Conservation (phyloP, 2,888 invertebrate genomes). For the Tinea semifulvella region DNA sequence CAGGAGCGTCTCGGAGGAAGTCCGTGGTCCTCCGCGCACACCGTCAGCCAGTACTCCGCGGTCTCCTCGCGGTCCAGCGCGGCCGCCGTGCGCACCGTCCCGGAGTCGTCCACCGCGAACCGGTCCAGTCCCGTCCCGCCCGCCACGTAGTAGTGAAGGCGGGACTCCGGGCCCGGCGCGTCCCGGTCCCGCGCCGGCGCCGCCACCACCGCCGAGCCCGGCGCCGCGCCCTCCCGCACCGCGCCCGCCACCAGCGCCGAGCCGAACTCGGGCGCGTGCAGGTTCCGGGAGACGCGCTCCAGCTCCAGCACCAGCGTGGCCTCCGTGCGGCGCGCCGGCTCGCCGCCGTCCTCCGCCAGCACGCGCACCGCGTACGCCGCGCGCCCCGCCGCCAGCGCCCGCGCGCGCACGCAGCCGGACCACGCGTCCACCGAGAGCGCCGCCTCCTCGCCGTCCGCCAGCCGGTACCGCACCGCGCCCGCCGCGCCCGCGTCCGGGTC, state of each 20-base stretch:
- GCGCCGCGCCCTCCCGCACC: conserved; percentile 83
- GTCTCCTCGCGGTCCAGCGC: conserved; percentile 90
- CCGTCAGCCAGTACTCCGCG: conserved; percentile 91
- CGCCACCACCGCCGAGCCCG: conserved; percentile 79
- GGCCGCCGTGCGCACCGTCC: conserved; percentile 73
- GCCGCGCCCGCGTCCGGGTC: conserved; percentile 89
- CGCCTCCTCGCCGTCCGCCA: conserved; percentile 72
- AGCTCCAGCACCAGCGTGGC: conserved; percentile 86
- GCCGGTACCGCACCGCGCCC: conserved; percentile 82
- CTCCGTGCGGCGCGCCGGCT: conserved; percentile 80
- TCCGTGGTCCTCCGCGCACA: conserved; percentile 92
- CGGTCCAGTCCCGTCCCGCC: conserved; percentile 92
- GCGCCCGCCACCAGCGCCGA: conserved; percentile 80
- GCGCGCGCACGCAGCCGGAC: conserved; percentile 87
- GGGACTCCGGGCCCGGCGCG: conserved; percentile 80
- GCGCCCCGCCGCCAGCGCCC: conserved; percentile 38
- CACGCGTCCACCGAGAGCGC: conserved; percentile 84
- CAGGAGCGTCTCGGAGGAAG: conserved; percentile 86
- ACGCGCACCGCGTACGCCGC: conserved; percentile 85
- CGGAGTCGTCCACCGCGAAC: conserved; percentile 90
- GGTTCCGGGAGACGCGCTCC: conserved; percentile 94
- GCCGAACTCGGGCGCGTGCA: conserved; percentile 81
- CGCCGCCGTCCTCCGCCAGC: conserved; percentile 86
- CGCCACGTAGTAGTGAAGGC: conserved; percentile 84
- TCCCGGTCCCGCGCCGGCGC: conserved; percentile 85